Base-by-base conservation (phyloP, 2,113 vertebrate genomes). In the Montifringilla adamsi region DNA sequence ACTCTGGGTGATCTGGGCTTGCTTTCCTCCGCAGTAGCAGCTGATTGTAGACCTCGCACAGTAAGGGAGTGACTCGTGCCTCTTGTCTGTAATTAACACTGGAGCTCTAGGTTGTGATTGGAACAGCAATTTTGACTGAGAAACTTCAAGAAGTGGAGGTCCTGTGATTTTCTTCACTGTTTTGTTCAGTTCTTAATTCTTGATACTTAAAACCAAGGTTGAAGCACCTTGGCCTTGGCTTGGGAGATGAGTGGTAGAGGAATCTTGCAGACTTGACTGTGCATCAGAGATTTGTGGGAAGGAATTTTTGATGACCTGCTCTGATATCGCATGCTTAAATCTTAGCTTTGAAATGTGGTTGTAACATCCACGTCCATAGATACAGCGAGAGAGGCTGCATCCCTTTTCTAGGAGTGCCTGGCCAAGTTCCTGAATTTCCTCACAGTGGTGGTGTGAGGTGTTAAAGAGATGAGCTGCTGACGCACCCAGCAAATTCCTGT, bases 61-160 rank as follows among this genome's bases (percentile, higher is more conserved):
- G n/a, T 18, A 11, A 56, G 7, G 31, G 33, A 64, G 7, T 24
- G 35, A 33, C 41, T 89, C 0, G 0, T 27, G 7, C 12, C 4
- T 62, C 46, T 35, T 8, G 5, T 41, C 30, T 59, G 0, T 35
- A 55, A 24, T 53, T 31, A n/a, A 7, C 69, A 8, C 3, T 73
- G 68, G 37, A 49, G 47, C 62, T 64, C 31, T 35, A 37, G 15
- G 17, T 3, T 64, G 24, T 64, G 22, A 44, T 58, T 52, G 19
- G n/a, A 75, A 14, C 56, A n/a, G 49, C 37, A 69, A 20, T 53
- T 75, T 58, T 83, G 53, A 35, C 31, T 56, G 58, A 68, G 76
- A 58, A 41, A 21, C 49, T 66, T 84, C 4, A 56, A 28, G 17
- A 72, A 62, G 41, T 30, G 17, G 13, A 49, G 20, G 14, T 60